phyloP scores from a whole-genome alignment of 1,140 invertebrate genomes.

The Capitella teleta region DNA sequence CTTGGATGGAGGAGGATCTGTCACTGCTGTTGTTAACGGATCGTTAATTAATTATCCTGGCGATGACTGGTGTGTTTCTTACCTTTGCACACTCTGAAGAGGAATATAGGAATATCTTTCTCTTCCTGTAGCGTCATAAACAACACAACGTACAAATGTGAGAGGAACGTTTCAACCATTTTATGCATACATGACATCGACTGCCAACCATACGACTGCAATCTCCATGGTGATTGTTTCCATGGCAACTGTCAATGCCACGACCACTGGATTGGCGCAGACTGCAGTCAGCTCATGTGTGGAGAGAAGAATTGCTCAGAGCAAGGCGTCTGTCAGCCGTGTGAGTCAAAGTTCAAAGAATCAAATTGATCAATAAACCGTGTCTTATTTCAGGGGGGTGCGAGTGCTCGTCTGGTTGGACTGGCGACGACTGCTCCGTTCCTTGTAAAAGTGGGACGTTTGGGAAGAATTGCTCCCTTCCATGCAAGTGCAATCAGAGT shows the following conservation, averaged over 20 bases:
- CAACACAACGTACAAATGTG: conserved; percentile 26
- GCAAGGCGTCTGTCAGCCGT: conserved; percentile 28
- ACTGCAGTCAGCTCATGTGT: conserved; percentile 32
- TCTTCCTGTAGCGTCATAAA: conserved; percentile 14
- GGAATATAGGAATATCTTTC: background rate
- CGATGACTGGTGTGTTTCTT: conserved; percentile 33
- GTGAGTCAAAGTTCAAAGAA: conserved; percentile 13
- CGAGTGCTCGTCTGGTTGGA: background rate
- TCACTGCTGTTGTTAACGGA: conserved; percentile 36
- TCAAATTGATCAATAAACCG: background rate
- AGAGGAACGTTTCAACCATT: conserved; percentile 36
- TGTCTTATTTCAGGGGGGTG: background rate
- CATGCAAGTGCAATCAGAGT: background rate
- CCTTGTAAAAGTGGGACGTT: background rate
- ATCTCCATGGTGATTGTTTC: conserved; percentile 27
- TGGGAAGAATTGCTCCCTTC: background rate
- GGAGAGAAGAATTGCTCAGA: conserved; percentile 20
- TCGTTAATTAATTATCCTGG: conserved; percentile 36
- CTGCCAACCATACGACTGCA: conserved; percentile 28
- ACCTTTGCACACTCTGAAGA: background rate
- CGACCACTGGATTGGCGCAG: conserved; percentile 24
- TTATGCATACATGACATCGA: conserved; percentile 35
- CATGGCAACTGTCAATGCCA: conserved; percentile 31
- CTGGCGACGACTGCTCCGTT: background rate
- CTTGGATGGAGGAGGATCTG: conserved; percentile 42